Conservation (phyloP, 1,140 invertebrate species). For the Mylabris phalerata region DNA sequence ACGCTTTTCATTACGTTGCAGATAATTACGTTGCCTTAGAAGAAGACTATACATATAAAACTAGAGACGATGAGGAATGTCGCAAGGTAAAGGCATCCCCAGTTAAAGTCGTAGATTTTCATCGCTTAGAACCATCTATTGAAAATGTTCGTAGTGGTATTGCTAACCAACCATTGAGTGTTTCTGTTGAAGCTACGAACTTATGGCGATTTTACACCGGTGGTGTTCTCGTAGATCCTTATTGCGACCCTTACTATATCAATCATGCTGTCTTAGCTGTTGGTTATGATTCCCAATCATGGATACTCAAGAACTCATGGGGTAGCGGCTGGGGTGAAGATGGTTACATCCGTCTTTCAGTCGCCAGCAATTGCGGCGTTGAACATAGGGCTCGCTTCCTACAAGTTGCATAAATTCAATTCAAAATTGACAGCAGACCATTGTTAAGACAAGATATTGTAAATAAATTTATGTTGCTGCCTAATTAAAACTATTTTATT, state of each 20-base stretch:
- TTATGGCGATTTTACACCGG: conserved; percentile 55
- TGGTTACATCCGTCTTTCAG: conserved; percentile 48
- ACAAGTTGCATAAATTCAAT: no score
- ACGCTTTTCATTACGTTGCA: no score
- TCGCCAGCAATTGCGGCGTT: conserved; percentile 6
- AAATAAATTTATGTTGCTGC: no score
- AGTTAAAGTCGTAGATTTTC: conserved; percentile 48
- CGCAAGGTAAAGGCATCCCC: conserved; percentile 51
- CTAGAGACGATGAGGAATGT: conserved; percentile 52
- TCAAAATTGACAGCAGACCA: no score
- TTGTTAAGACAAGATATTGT: no score
- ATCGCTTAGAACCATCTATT: conserved; percentile 51
- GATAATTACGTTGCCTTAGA: no score
- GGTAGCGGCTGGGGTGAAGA: conserved; percentile 51
- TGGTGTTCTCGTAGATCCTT: no score
- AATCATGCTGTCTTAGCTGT: conserved; percentile 77
- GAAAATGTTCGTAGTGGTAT: conserved; percentile 63
- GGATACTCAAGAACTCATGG: conserved; percentile 48
- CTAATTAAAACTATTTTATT: no score
- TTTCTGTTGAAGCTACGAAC: conserved; percentile 87
- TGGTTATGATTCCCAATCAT: conserved; percentile 60
- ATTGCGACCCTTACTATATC: conserved; percentile 34
- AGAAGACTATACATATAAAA: conserved; percentile 72
- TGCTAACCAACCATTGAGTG: conserved; percentile 53
- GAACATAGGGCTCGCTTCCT: no score